phyloP scores from a whole-genome alignment of 92 coral and sea anemone species.

The Parazoanthus swiftii region DNA sequence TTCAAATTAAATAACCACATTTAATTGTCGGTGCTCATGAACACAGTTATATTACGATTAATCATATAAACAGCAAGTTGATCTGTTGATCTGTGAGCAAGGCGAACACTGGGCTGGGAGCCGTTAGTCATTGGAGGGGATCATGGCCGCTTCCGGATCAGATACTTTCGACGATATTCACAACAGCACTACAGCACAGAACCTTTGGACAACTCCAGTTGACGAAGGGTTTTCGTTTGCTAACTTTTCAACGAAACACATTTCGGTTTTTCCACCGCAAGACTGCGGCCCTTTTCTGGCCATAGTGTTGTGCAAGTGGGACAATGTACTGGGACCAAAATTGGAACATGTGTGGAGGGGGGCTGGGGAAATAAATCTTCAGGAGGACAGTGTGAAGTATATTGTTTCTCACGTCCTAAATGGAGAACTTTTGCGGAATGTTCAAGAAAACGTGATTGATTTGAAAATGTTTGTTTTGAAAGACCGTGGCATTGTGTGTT shows the following conservation, averaged over 20 bases:
- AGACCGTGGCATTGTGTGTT: constrained; percentile 80
- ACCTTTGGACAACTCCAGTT: constrained; percentile 61
- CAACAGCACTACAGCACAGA: not conserved
- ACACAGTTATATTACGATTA: too few relatives aligned
- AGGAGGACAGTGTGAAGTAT: constrained; percentile 84
- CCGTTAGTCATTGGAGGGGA: too few relatives aligned
- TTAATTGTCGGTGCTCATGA: too few relatives aligned
- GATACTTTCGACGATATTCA: not conserved
- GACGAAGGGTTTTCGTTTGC: constrained; percentile 68
- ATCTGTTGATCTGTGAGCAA: too few relatives aligned
- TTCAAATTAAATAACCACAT: too few relatives aligned
- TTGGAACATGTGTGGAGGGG: constrained; percentile 92
- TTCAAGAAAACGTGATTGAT: constrained; percentile 86
- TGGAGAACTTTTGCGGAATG: constrained; percentile 94
- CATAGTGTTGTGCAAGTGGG: constrained; percentile 89
- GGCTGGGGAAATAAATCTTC: constrained; percentile 52
- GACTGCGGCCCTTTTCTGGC: constrained; percentile 81
- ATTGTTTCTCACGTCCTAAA: constrained; percentile 92
- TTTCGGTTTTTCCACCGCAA: constrained; percentile 48
- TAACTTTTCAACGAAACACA: constrained; percentile 59
- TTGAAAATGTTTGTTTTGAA: constrained; percentile 88
- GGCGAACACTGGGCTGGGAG: too few relatives aligned
- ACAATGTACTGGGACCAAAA: constrained; percentile 88
- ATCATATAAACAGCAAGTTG: not conserved
- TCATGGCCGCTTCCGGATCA: not conserved